Evolutionary conservation across 2,888 invertebrate species (phyloP).

Genomic region (Lasius platythorax): DNA sequence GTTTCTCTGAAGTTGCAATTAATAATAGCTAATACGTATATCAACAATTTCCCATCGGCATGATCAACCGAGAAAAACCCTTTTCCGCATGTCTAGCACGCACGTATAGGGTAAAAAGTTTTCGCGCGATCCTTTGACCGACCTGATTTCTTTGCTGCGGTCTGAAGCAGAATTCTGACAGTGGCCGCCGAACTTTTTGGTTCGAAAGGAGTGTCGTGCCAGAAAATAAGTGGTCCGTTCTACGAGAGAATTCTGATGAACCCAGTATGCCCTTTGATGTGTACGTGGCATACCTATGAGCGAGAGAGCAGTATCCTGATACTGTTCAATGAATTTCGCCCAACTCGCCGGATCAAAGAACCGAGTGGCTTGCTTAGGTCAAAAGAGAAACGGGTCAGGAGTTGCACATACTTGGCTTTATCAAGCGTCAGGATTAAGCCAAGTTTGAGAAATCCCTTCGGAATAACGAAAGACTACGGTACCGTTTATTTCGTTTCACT

Average conservation of each 20-base stretch:
- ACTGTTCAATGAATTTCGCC: slow-evolving; percentile 48
- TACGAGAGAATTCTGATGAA: slow-evolving; percentile 62
- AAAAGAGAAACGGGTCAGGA: slow-evolving; percentile 44
- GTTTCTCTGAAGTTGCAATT: not conserved
- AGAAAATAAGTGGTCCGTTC: slow-evolving; percentile 55
- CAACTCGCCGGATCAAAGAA: slow-evolving; percentile 44
- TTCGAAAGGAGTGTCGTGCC: slow-evolving; percentile 36
- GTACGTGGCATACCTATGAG: slow-evolving; percentile 34
- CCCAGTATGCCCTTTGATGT: slow-evolving; percentile 54
- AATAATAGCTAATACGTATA: not conserved
- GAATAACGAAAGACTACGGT: not conserved
- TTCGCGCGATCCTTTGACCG: slow-evolving; percentile 19
- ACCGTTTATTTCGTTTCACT: not conserved
- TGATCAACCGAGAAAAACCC: not conserved
- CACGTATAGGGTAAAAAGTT: slow-evolving; percentile 21
- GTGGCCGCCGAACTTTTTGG: slow-evolving; percentile 38
- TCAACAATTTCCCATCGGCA: not conserved
- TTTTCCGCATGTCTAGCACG: slow-evolving; percentile 10
- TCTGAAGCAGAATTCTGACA: slow-evolving; percentile 38
- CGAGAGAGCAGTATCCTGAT: slow-evolving; percentile 33
- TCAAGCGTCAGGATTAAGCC: not conserved
- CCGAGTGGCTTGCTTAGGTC: slow-evolving; percentile 39
- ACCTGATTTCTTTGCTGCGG: slow-evolving; percentile 53
- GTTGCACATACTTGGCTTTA: slow-evolving; percentile 39
- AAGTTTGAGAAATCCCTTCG: slow-evolving; percentile 3